Base-by-base conservation (phyloP, 2,113 vertebrate genomes). In the Phasianus colchicus region DNA sequence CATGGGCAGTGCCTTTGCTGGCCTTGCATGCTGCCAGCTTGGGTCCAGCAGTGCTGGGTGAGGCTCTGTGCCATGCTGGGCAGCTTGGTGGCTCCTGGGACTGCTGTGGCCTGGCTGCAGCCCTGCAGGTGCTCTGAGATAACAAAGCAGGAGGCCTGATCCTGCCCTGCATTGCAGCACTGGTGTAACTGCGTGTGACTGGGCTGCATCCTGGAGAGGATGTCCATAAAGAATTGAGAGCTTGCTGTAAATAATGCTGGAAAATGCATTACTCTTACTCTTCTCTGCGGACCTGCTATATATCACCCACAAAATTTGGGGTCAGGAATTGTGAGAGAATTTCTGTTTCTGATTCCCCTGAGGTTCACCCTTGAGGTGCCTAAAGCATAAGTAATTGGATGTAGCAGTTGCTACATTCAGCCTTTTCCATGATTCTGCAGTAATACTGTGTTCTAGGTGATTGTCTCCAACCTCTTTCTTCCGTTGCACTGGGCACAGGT, bases 261-360 rank as follows among this genome's bases (percentile, higher is more conserved):
- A 47, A 65, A 57, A 38, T 2, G 4, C n/a, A n/a, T n/a, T n/a
- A n/a, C 3, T 2, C 0, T 27, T 36, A 0, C 25, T n/a, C 17
- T 30, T 27, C 36, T 34, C 13, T 18, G 2, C 14, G 43, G 14
- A n/a, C 48, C 40, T 34, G 22, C 30, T 34, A 11, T 20, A 66
- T 14, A 21, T 32, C 21, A 15, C 22, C 50, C 29, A 25, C 30
- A 65, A 66, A 66, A 32, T 54, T 34, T 66, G 54, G 50, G 48
- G 38, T 43, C 38, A 55, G 38, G n/a, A 48, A n/a, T 25, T 6
- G 76, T n/a, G 36, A 65, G 48, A 66, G 65, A 43, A 79, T 40
- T 66, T 54, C 61, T 79, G 61, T 25, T 42, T 79, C 48, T 66
- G 38, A n/a, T 25, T 65, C 13, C 9, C 38, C 38, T 34, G 47